Conservation (phyloP, 2,888 invertebrate species). For the Polietes domitor region DNA sequence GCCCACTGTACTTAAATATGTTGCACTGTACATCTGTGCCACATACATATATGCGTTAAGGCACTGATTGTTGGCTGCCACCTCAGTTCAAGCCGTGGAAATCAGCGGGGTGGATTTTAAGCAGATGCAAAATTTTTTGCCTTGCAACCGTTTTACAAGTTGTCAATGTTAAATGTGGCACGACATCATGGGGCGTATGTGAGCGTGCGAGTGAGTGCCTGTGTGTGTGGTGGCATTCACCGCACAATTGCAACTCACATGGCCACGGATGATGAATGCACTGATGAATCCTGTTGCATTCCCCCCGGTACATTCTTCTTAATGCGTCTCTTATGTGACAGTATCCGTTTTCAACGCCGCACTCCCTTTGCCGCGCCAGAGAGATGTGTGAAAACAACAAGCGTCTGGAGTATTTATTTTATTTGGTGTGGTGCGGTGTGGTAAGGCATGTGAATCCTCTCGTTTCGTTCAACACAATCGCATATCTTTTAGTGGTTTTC, state of each 20-base stretch:
- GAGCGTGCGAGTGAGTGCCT: slow-evolving; percentile 17
- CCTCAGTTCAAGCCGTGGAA: slow-evolving; percentile 4
- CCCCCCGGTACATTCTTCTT: slow-evolving; percentile 50
- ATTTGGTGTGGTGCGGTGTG: not conserved
- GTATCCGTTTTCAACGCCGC: not conserved
- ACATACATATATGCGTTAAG: slow-evolving; percentile 35
- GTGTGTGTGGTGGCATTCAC: slow-evolving; percentile 10
- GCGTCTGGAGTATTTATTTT: not conserved
- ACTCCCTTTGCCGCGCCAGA: not conserved
- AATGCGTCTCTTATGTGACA: slow-evolving; percentile 38
- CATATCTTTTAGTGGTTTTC: not conserved
- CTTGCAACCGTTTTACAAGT: slow-evolving; percentile 44
- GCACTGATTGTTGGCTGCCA: slow-evolving; percentile 60
- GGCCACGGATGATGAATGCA: slow-evolving; percentile 67
- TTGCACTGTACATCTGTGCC: not conserved
- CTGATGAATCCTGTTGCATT: slow-evolving; percentile 64
- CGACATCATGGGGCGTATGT: slow-evolving; percentile 34
- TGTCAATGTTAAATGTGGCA: slow-evolving; percentile 62
- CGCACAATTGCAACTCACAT: slow-evolving; percentile 59
- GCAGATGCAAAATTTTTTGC: slow-evolving; percentile 39
- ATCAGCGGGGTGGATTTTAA: not conserved
- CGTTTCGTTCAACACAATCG: not conserved
- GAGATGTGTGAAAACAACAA: slow-evolving; percentile 25
- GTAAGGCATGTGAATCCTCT: not conserved
- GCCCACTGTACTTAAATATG: not conserved